Evolutionary conservation across 2,797 vertebrate species (phyloP), one percentile per base, ranked within the genome.

Genomic region (Melanotaenia boesemani): DNA sequence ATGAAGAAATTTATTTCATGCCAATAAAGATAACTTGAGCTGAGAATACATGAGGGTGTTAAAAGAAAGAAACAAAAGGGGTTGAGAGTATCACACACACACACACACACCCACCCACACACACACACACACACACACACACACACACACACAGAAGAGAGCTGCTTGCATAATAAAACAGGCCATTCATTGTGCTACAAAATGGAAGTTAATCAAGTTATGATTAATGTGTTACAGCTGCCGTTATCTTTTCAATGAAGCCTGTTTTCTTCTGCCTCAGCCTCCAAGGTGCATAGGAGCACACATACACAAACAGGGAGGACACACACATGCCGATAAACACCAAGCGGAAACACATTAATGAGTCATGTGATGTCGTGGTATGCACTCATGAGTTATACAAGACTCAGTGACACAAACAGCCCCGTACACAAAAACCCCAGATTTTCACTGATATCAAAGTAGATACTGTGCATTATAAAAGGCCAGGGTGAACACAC

Each of bases 151-250:
- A 46, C 7, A 36, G 52, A 57, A 15, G 48, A 44, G 54, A 48
- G 36, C 18, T 10, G 52, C 18, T 24, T 52, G 59, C 63, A 67
- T 86, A 89, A 90, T 88, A 80, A 89, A 90, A 63, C 52, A 67
- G 78, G 67, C 46, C 77, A 44, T 80, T 88, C 81, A 90, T 77
- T 70, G 76, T 79, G 59, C 76, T 72, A 72, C 71, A 16, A 13
- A 56, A 22, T 74, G 75, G 72, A 87, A 93, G 84, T 88, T 91
- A 90, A 93, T 94, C 89, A 93, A 84, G 67, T 92, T 92, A 79
- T 90, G 81, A 94, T 92, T 88, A 92, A 89, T 89, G 85, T 86
- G 83, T 83, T 91, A 84, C 86, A 81, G 79, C 82, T 79, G 73
- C 79, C 37, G 82, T 91, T 91, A 88, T 90, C 88, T 82, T 79